These are phyloP conservation scores for Lycodopsis pacificus DNA, from an alignment of 2,797 vertebrate genomes.

Conservation along the genomic window DNA sequence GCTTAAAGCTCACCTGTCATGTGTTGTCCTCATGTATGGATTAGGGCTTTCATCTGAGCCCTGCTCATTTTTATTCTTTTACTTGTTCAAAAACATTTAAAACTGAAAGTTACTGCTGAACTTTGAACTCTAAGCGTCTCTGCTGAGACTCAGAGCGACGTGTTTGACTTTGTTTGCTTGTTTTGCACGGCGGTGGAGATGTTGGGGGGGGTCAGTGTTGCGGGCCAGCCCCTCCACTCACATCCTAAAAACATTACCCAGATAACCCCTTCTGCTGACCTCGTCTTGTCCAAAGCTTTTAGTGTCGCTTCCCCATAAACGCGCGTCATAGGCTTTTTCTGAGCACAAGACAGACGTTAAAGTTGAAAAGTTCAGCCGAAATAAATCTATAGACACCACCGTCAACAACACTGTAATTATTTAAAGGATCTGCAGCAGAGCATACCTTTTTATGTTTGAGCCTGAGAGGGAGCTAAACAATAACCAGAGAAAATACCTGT, in stretches of 20 bases:
- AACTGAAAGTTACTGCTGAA: neutral
- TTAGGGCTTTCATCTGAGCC: neutral
- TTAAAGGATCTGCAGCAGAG: slow-evolving; percentile 49
- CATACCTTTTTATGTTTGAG: slow-evolving; percentile 16
- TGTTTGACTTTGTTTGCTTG: slow-evolving; percentile 48
- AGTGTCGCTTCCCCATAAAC: slow-evolving; percentile 44
- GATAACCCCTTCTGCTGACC: slow-evolving; percentile 63
- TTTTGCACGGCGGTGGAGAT: slow-evolving; percentile 45
- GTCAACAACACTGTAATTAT: slow-evolving; percentile 39
- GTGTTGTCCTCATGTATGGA: slow-evolving; percentile 7
- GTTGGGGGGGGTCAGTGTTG: slow-evolving; percentile 51
- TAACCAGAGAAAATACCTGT: slow-evolving; percentile 29
- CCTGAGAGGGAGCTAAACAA: slow-evolving; percentile 41
- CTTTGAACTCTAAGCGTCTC: slow-evolving; percentile 35
- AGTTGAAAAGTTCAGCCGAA: slow-evolving; percentile 67
- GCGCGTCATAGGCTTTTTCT: slow-evolving; percentile 14
- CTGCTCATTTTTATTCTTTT: neutral
- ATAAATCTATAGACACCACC: slow-evolving; percentile 35
- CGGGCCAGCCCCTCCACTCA: slow-evolving; percentile 41
- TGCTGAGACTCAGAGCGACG: slow-evolving; percentile 31
- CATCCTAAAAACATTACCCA: slow-evolving; percentile 72
- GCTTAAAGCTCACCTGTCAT: slow-evolving; percentile 35
- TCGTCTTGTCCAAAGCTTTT: slow-evolving; percentile 62
- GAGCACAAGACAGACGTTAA: slow-evolving; percentile 37
- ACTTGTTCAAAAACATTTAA: neutral